Conservation (phyloP, 2,888 invertebrate species). For the Dascillus cervinus region DNA sequence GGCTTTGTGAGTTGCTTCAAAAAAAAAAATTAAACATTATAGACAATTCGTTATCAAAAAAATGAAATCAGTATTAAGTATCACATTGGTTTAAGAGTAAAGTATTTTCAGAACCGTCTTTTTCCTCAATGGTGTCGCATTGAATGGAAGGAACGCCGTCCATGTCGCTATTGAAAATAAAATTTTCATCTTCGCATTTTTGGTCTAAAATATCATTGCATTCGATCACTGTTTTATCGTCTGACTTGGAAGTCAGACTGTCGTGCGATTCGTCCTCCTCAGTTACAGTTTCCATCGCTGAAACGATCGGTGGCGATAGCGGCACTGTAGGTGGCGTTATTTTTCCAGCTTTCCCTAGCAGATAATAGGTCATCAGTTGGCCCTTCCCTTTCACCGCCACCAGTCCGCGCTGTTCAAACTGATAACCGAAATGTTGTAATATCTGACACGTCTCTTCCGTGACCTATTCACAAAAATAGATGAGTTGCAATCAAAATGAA, state of each 20-base stretch:
- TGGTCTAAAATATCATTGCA: slow-evolving; percentile 26
- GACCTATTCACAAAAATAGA: slow-evolving; percentile 56
- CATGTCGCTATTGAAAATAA: slow-evolving; percentile 30
- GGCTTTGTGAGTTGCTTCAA: too few relatives aligned
- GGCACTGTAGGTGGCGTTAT: slow-evolving; percentile 38
- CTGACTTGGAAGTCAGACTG: slow-evolving; percentile 37
- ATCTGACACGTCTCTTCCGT: slow-evolving; percentile 92
- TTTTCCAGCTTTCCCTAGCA: slow-evolving; percentile 54
- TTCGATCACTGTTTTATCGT: slow-evolving; percentile 39
- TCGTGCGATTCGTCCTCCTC: slow-evolving; percentile 43
- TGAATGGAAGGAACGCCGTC: slow-evolving; percentile 27
- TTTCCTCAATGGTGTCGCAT: slow-evolving; percentile 30
- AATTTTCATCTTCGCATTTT: slow-evolving; percentile 32
- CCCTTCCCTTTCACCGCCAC: slow-evolving; percentile 97
- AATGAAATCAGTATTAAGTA: too few relatives aligned
- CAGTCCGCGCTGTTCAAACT: slow-evolving; percentile 88
- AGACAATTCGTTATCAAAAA: too few relatives aligned
- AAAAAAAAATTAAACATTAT: too few relatives aligned
- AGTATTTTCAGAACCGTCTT: slow-evolving; percentile 34
- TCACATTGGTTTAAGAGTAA: slow-evolving; percentile 33
- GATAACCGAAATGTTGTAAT: slow-evolving; percentile 81
- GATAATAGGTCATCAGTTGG: slow-evolving; percentile 89
- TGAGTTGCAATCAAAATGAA: neutral
- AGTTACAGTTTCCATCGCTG: slow-evolving; percentile 39
- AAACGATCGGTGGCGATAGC: slow-evolving; percentile 31